Evolutionary conservation across 2,113 vertebrate species (phyloP), one percentile per base, ranked within the genome.

Genomic region (Sisor rabdophorus): DNA sequence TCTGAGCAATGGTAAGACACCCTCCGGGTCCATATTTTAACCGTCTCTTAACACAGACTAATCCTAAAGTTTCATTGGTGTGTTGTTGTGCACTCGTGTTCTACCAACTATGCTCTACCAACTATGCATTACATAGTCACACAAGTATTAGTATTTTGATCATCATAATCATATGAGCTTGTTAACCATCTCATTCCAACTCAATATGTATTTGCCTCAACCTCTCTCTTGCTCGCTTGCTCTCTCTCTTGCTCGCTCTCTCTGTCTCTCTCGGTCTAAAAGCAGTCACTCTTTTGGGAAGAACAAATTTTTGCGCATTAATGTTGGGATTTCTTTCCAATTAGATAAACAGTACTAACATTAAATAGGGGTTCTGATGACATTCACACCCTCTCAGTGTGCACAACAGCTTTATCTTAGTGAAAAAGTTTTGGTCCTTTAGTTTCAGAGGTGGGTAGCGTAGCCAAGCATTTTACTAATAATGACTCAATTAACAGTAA

Each of bases 1-100:
- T 98, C 97, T 98, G 95, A 98, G 92, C 91, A 92, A 95, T 98
- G 97, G 97, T 98, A 98, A 98, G 96, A 94, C 87, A 87, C 93
- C 85, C 85, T 79, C 59, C 77, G 67, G 53, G 71, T 48, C 76
- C 82, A 85, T 83, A 32, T 16, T 52, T 30, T 78, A 44, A 61
- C 13, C 36, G 52, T 65, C 36, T 61, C 15, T 79, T 78, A 82
- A 76, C 87, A 84, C 90, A 91, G 91, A 91, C 91, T 91, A 90
- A 93, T 92, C 91, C 90, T 90, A 88, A 91, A 86, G 86, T 87
- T 84, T 85, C 82, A 87, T 81, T 88, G 87, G 30, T 28, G 24
- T 60, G 28, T 87, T 75, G 55, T 50, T 32, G 16, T 56, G 16
- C 47, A 44, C 30, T 20, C 54, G 22, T 67, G 10, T 56, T 56